Conservation (phyloP, 2,888 invertebrate species). For the Latrodectus hesperus region DNA sequence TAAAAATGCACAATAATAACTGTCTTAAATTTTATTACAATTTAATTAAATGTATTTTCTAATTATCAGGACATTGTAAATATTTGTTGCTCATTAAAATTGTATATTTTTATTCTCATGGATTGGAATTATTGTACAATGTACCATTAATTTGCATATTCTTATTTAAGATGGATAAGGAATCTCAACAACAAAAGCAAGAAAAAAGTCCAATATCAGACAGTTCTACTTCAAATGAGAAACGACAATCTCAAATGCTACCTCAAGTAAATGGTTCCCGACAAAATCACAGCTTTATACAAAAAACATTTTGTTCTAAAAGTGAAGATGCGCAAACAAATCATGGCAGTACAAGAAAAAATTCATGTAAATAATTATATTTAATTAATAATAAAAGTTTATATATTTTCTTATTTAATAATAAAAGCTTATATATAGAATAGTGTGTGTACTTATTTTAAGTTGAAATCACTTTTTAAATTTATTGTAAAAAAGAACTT, state of each 20-base stretch:
- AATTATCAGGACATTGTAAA: too few species aligned
- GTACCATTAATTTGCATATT: background rate
- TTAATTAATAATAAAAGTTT: background rate
- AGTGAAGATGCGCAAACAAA: slow-evolving; percentile 13
- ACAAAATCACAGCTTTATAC: slow-evolving; percentile 24
- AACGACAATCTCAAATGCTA: background rate
- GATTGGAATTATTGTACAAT: too few species aligned
- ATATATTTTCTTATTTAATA: background rate
- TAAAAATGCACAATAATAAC: too few species aligned
- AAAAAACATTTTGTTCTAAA: slow-evolving; percentile 34
- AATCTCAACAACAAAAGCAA: slow-evolving; percentile 9
- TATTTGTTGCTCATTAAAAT: too few species aligned
- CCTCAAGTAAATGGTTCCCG: slow-evolving; percentile 8
- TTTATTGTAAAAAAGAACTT: too few species aligned
- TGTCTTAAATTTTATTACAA: too few species aligned
- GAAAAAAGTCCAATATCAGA: slow-evolving; percentile 19
- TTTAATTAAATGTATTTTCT: too few species aligned
- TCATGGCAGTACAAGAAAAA: slow-evolving; percentile 6
- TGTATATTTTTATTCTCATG: too few species aligned
- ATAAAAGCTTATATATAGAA: background rate
- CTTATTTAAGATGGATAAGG: slow-evolving; percentile 33
- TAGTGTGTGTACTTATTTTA: too few species aligned
- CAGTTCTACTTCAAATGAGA: slow-evolving; percentile 21
- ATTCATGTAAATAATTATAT: slow-evolving; percentile 13
- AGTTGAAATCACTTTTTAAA: too few species aligned